phyloP scores from a whole-genome alignment of 2,113 vertebrate genomes.

The Panthera tigris region DNA sequence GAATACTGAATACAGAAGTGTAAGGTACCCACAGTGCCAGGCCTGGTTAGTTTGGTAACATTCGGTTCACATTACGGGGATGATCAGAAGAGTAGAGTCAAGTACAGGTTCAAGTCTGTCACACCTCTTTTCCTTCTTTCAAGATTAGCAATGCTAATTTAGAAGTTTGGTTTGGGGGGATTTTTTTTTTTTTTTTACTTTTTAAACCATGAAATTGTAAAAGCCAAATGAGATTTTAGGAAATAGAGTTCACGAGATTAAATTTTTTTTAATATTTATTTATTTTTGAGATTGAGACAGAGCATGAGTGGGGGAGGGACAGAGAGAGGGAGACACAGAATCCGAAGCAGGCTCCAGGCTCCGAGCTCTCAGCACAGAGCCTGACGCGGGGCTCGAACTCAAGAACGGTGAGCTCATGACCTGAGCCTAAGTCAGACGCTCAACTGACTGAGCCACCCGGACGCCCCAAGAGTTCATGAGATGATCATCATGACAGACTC shows the following conservation, averaged over 20 bases:
- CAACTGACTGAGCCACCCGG: too few species aligned
- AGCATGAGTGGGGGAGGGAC: too few species aligned
- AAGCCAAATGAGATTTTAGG: neutral
- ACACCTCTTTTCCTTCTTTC: neutral
- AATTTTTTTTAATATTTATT: too few species aligned
- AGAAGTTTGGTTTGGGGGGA: too few species aligned
- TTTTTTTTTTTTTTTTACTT: neutral
- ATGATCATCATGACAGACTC: neutral
- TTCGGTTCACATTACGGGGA: neutral
- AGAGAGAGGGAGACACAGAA: too few species aligned
- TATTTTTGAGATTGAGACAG: too few species aligned
- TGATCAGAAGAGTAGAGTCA: neutral
- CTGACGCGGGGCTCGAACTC: too few species aligned
- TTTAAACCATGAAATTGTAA: neutral
- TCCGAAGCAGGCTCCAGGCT: too few species aligned
- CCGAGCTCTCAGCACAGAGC: fast-evolving
- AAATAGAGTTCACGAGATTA: neutral
- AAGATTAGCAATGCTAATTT: neutral
- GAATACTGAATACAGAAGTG: neutral
- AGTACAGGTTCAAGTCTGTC: neutral
- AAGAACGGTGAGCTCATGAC: too few species aligned
- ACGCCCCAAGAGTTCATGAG: neutral
- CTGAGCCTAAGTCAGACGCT: too few species aligned
- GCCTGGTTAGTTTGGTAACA: neutral
- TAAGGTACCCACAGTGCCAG: neutral